Evolutionary conservation across 2,888 invertebrate species (phyloP), one percentile per base, ranked within the genome.

Genomic region (Autographa gamma): DNA sequence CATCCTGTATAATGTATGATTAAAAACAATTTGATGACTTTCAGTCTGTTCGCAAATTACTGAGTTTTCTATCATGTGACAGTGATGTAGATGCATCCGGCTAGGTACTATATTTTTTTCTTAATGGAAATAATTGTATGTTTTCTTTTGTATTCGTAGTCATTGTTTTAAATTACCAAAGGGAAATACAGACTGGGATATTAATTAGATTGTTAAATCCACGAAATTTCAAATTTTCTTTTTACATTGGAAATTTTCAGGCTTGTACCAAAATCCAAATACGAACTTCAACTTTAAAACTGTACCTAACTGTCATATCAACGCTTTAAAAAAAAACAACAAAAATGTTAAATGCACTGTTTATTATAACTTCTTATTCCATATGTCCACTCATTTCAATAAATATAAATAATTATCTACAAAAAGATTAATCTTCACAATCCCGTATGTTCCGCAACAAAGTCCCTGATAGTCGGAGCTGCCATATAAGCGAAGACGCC

Each of bases 401-500:
- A 38, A 38, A 38, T 38, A 38, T 38, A 16, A 48, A 16, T 48
- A 43, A 43, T 43, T 11, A 16, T 16, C 43, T 16, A 16, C 16
- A 0, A 14, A 14, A 48, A 6, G 48, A 16, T 16, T 9, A 16
- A 43, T 52, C 32, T 48, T 79, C 79, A 90, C 58, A 92, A 72
- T 38, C 89, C 91, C 1, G 93, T 93, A 38, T 90, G 86, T 60
- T 91, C 52, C 0, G 75, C 75, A n/a, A 94, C 91, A 72, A 93
- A 94, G n/a, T 87, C 86, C 60, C 92, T 83, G 18, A 93, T 89
- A 0, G 86, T 60, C 0, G 91, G 89, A 0, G 92, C 80, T 0
- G 92, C 90, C n/a, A 93, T 87, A 69, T 91, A 85, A 0, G 93
- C 90, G 65, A 93, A 93, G 0, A 93, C 93, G 64, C 92, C 91